Conservation (phyloP, 2,797 vertebrate genomes). For the Odontamblyopus lacepedii region DNA sequence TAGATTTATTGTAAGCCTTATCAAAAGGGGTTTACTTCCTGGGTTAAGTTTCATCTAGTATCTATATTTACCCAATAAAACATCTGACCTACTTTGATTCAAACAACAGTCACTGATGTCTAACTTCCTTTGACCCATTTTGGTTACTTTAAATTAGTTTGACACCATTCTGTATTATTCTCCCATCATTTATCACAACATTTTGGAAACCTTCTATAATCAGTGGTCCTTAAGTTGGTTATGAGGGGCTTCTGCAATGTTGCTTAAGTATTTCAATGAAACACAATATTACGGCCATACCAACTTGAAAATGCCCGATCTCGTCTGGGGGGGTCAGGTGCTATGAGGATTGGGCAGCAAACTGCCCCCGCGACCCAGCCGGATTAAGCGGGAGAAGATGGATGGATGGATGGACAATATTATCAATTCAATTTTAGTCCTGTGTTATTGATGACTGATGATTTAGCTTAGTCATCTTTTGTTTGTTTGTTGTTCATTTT, state of each 20-base stretch:
- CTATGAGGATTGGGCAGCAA: too few relatives aligned
- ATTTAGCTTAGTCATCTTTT: background rate
- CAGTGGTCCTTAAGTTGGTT: too few relatives aligned
- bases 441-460: background rate
- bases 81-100: background rate
- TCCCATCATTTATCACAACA: too few relatives aligned
- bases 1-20: background rate
- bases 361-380: too few relatives aligned
- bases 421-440: background rate
- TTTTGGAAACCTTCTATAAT: too few relatives aligned
- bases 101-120: background rate
- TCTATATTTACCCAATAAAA: background rate
- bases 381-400: too few relatives aligned
- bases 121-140: background rate
- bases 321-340: too few relatives aligned
- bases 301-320: too few relatives aligned
- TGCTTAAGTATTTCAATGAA: background rate
- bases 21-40: background rate
- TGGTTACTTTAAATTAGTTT: background rate
- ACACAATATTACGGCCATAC: background rate
- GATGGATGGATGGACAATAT: too few relatives aligned
- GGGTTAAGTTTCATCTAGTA: background rate
- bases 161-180: too few relatives aligned
- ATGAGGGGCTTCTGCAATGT: background rate
- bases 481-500: slow-evolving; percentile 20